Base-by-base conservation (phyloP, 2,797 vertebrate species). In the Gymnothorax javanicus region DNA sequence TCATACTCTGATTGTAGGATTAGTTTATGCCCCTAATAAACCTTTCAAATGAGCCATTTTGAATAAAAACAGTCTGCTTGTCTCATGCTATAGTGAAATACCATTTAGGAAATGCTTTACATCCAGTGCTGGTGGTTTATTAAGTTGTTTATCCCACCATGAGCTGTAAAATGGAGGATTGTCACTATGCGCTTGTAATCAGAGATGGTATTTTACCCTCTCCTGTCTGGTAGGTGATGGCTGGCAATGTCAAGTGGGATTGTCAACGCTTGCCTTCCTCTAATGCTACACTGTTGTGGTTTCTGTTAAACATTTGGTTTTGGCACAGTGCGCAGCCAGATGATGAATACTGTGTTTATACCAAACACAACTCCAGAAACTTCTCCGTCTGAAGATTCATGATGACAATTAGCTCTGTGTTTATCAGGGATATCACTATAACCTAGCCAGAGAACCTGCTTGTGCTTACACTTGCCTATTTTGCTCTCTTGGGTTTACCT, bases 291-390 rank as follows among this genome's bases (percentile, higher is more conserved):
- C 54, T 77, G 69, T 86, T 87, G 83, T 52, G 85, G 59, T 85
- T 88, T 79, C 43, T 84, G 84, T 87, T 67, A 43, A 87, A 84
- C 88, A 84, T 87, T 79, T 58, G 83, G 58, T 84, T 71, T 73
- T 87, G 88, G 84, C 84, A 86, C 83, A 4, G 2, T 0, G 27
- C 69, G 12, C 17, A 77, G 84, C 69, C 84, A 83, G 64, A 58
- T 87, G 57, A 87, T 77, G 87, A 86, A 89, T 84, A 23, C 57
- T 54, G 64, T 86, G 69, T 87, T 88, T 82, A 84, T 77, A 87
- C 75, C 82, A 69, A 86, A 69, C 84, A 59, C 84, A 23, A n/a
- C 33, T 25, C 73, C 59, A 54, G 82, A 87, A 77, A 77, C 11
- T 84, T 87, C 25, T 23, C 64, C 33, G 62, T 73, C 69, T 56